Conservation (phyloP, 2,113 vertebrate genomes). For the Patagioenas fasciata region DNA sequence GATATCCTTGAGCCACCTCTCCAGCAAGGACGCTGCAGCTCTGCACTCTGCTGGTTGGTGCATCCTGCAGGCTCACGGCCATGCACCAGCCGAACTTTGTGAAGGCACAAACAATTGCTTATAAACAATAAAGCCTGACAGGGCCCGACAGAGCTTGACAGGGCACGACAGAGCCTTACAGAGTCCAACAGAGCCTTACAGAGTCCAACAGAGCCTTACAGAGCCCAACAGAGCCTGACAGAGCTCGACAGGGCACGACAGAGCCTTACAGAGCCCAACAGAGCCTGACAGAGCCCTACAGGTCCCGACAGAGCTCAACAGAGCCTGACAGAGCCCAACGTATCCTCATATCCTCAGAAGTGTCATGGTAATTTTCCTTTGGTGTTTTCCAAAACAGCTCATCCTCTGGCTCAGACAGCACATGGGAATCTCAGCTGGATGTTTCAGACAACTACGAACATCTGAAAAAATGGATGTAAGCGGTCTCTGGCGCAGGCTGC, state of each 20-base stretch:
- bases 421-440: neutral
- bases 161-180: too few species aligned
- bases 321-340: too few species aligned
- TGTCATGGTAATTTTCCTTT: neutral
- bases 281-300: too few species aligned
- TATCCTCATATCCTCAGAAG: neutral
- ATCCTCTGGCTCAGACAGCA: neutral
- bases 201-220: too few species aligned
- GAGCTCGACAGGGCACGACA: too few species aligned
- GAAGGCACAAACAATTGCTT: neutral
- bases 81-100: neutral
- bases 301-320: too few species aligned
- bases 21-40: neutral
- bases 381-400: neutral
- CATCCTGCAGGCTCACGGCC: fast-evolving
- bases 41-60: fast-evolving
- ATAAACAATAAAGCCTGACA: neutral
- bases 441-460: neutral
- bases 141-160: too few species aligned
- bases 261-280: too few species aligned
- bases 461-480: neutral
- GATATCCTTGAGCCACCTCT: neutral
- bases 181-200: too few species aligned
- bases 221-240: too few species aligned
- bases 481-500: neutral